Evolutionary conservation across 2,113 vertebrate genomes (phyloP), one percentile per base, ranked within the genome.

Genomic region (Diphyllodes magnificus): DNA sequence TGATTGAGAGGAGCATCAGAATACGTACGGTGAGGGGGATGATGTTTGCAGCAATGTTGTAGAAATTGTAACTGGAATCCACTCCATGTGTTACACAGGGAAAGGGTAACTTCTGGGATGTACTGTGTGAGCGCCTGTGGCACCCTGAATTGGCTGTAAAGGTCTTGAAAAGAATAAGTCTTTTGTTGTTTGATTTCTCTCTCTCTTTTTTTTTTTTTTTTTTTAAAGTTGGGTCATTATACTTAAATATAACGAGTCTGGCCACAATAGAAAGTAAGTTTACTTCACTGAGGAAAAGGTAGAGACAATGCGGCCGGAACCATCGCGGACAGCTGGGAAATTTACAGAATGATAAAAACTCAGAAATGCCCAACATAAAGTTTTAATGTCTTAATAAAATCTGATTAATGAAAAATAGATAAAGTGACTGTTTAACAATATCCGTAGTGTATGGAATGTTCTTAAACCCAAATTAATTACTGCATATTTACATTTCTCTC

Each of bases 321-420:
- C 37, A 5, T 78, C 0, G 0, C 0, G 1, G 80, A 47, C 84
- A 91, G 87, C 72, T 87, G 35, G 70, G 86, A 91, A 90, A 95
- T 92, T 90, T 92, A 84, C 72, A 70, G 72, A 92, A 93, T 71
- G 83, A 59, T 92, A 64, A 84, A 83, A 82, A 69, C 66, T 92
- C 72, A 70, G 80, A 93, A 95, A 95, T 82, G 61, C 69, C 57
- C 78, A 83, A 30, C 72, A 45, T 95, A 86, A 96, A 95, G 81
- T 94, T 94, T 94, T 92, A 95, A 85, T 80, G 61, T 96, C 84
- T 95, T 90, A 88, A 92, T 93, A 97, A 96, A 97, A 84, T 90
- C 88, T 90, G 78, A 84, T 88, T 94, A 96, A 95, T 94, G 88
- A 83, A 95, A 97, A 96, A 95, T 93, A 95, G 88, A 93, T 95